Percentiles rank a stretch among this genome's conserved stretches.
Evolutionary conservation across 53 echinoderm and acorn worm species (phyloP).

Genomic region (Apostichopus leukothele): DNA sequence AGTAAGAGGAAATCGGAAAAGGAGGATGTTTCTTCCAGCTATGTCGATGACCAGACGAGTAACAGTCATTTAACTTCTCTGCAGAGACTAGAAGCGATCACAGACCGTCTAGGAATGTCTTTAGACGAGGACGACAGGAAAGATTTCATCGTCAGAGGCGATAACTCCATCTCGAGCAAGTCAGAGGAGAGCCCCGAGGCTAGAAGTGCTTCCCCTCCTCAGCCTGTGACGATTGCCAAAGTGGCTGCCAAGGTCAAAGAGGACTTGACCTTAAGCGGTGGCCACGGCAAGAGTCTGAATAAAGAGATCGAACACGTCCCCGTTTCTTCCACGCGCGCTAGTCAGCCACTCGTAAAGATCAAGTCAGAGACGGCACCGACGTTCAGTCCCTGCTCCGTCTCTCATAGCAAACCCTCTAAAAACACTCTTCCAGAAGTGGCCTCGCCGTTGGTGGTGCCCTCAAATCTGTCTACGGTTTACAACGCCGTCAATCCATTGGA

Average conservation of each 20-base stretch:
- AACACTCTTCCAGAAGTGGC: not conserved
- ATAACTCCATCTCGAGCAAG: not conserved
- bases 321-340: not conserved
- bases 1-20: not conserved
- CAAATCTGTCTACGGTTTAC: conserved; percentile 8
- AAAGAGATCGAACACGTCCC: not conserved
- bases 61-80: conserved; percentile 21
- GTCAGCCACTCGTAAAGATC: not conserved
- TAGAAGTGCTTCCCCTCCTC: not conserved
- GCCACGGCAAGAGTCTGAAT: not conserved
- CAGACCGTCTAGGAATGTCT: conserved; percentile 14
- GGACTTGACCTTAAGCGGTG: not conserved
- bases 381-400: not conserved
- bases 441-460: conserved; percentile 28
- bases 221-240: not conserved
- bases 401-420: not conserved
- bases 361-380: conserved; percentile 4
- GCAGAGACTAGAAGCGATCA: conserved; percentile 39
- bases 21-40: not conserved
- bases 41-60: not conserved
- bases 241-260: not conserved
- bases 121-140: not conserved
- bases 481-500: not conserved
- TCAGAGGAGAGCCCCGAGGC: not conserved
- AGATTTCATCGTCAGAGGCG: not conserved